Evolutionary conservation across 1,140 invertebrate species (phyloP), one percentile per base, ranked within the genome.

Genomic region (Listronotus bonariensis): DNA sequence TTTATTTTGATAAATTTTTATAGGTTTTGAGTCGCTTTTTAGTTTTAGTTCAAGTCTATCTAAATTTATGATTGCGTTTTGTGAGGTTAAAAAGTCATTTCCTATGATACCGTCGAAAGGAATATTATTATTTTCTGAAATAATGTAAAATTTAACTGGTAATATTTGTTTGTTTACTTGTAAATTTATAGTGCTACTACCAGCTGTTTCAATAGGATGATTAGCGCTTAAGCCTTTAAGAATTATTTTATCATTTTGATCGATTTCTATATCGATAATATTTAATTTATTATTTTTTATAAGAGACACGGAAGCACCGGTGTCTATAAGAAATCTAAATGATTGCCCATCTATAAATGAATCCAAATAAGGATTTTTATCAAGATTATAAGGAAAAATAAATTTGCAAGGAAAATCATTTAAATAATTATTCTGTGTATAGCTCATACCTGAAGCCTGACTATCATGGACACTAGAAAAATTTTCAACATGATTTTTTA

Each of bases 261-360:
- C 49, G 18, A 14, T 36, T 4, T 36, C n/a, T n/a, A n/a, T 36
- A 57, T 40, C 18, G 55, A 15, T 18, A 55, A 17, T 65, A 9
- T 58, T 52, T 54, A 46, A 43, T n/a, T 65, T 68, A 1, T 55
- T 7, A 10, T 15, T 3, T 65, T 60, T 68, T 26, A 68, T 60
- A 12, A 68, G 14, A 14, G 62, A 65, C 3, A 68, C 56, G 32
- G 8, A 46, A 5, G 67, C 52, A 34, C 63, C 67, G 12, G 67
- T 68, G 34, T 68, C 62, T 18, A 68, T 18, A 12, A 68, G 31
- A 43, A 68, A 68, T 66, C 40, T 59, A 20, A 65, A 68, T 45
- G 31, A 15, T 43, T 40, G 34, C n/a, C 15, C 31, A 55, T 67
- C 8, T 10, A 5, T 9, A 8, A 36, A 4, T 12, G 2, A 36